Evolutionary conservation across 1,140 invertebrate genomes (phyloP).

Genomic region (Ctenoplectra terminalis): DNA sequence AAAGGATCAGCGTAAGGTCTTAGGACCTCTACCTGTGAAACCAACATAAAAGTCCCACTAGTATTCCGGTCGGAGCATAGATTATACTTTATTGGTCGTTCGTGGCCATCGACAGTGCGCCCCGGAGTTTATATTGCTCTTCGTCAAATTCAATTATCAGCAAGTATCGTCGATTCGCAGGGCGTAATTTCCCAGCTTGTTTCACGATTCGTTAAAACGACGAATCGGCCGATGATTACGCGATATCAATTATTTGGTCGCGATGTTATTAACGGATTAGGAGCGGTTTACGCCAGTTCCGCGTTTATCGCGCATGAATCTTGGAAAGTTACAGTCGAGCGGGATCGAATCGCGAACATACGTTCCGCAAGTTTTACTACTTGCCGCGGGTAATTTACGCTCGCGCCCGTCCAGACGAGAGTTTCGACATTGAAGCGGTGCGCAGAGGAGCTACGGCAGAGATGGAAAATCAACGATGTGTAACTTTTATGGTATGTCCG

Average conservation of each 20-base stretch:
- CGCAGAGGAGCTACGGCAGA: neutral
- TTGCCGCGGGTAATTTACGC: constrained; percentile 30
- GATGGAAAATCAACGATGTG: constrained; percentile 30
- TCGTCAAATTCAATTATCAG: constrained; percentile 53
- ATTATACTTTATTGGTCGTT: constrained; percentile 48
- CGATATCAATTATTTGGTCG: constrained; percentile 56
- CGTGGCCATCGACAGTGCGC: neutral
- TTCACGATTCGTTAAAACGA: constrained; percentile 38
- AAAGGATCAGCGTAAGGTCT: neutral
- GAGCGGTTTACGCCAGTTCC: constrained; percentile 22
- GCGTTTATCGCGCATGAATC: constrained; percentile 53
- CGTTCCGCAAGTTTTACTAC: constrained; percentile 39
- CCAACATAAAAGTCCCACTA: constrained; percentile 5
- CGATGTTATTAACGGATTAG: constrained; percentile 67
- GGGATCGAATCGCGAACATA: constrained; percentile 12
- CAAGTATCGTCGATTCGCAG: constrained; percentile 12
- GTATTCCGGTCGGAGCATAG: constrained; percentile 1
- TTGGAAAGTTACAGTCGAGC: constrained; percentile 24
- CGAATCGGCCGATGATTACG: constrained; percentile 46
- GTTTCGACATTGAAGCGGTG: constrained; percentile 30
- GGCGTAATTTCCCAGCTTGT: constrained; percentile 9
- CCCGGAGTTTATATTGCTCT: neutral
- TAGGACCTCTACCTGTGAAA: neutral
- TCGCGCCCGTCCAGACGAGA: constrained; percentile 1
- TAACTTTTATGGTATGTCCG: constrained; percentile 32